Evolutionary conservation across 2,113 vertebrate species (phyloP), one percentile per base, ranked within the genome.

Genomic region (Eulemur rufifrons): DNA sequence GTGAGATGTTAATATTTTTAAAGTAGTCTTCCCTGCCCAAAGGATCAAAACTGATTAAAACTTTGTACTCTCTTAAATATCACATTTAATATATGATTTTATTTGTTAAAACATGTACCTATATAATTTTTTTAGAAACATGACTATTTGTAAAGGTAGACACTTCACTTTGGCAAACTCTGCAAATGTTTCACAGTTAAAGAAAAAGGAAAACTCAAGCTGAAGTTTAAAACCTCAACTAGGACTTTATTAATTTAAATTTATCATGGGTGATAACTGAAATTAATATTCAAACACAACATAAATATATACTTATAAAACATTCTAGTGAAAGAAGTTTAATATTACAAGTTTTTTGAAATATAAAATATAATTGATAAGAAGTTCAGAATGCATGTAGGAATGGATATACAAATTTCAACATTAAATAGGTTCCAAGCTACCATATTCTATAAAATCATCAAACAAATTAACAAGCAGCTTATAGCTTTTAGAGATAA

Each of bases 321-420:
- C 89, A 8, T 64, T 91, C 37, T 86, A 94, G 23, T 45, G 87
- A 97, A 95, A 76, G 39, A 59, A 0, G 11, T 96, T 92, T 94
- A 27, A 0, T 21, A 7, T 96, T 96, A 94, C 52, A 96, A 81
- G 64, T 42, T 80, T 89, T 12, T 3, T 39, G 17, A 83, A 94
- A 94, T 45, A 47, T 95, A 54, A 29, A 66, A 96, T 96, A 71
- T 13, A 71, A 82, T 89, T 88, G 95, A 69, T 95, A 47, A 88
- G 59, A 8, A 29, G 23, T 76, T 91, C 82, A 69, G 77, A 97
- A 93, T 93, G 74, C 1, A 2, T 54, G 6, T 92, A 2, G 95
- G 63, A 63, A 52, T 95, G 34, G 47, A 74, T 66, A 54, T 50
- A 34, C 14, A 68, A 23, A 1, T 80, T 71, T 80, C 63, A 91